These are phyloP conservation scores for Galerucella calmariensis DNA, from an alignment of 2,888 invertebrate genomes.

Conservation along the genomic window DNA sequence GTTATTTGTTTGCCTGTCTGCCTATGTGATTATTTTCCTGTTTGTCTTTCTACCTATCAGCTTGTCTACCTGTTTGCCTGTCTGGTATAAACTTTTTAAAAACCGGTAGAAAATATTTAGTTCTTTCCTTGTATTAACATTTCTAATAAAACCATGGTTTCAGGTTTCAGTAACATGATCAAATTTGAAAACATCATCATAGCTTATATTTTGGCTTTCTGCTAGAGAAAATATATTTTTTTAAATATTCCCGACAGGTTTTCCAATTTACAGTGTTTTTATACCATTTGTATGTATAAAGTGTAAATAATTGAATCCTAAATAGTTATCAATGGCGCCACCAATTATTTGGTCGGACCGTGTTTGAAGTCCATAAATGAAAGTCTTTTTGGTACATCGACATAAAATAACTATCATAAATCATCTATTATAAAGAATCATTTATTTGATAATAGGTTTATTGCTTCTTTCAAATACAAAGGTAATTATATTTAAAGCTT, in stretches of 20 bases:
- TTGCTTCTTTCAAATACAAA: not conserved
- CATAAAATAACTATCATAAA: not conserved
- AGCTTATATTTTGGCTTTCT: no score
- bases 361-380: not conserved
- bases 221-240: not conserved
- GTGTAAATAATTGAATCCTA: not conserved
- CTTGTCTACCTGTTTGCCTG: no score
- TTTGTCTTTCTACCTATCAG: no score
- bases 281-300: not conserved
- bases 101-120: no score
- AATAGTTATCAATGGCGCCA: not conserved
- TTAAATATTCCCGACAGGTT: not conserved
- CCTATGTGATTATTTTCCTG: no score
- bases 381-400: not conserved
- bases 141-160: no score
- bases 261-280: not conserved
- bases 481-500: not conserved
- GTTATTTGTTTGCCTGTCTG: no score
- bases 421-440: not conserved
- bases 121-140: no score
- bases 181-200: no score
- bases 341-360: not conserved
- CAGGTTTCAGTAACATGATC: no score
- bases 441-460: not conserved
- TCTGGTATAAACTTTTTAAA: no score